A percentile compares a stretch with the other conserved stretches of the same genome.
phyloP scores from a whole-genome alignment of 2,888 invertebrate genomes.

The Watsonalla cultraria region DNA sequence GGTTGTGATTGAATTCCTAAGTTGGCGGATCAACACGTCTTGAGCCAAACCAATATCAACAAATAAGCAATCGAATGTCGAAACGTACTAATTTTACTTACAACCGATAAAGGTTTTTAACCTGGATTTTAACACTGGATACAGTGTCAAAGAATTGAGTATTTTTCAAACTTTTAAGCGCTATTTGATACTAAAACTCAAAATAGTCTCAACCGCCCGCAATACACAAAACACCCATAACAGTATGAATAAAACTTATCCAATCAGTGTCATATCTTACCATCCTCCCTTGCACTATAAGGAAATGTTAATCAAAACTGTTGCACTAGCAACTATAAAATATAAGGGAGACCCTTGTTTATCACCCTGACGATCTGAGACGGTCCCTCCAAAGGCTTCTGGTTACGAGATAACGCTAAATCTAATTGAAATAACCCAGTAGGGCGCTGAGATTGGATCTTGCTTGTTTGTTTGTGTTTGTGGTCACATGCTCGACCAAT shows the following conservation, averaged over 20 bases:
- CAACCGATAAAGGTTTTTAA: too few species aligned
- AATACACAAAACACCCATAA: not conserved
- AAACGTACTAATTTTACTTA: too few species aligned
- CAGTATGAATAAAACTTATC: not conserved
- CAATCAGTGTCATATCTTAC: not conserved
- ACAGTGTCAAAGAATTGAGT: too few species aligned
- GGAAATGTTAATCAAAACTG: not conserved
- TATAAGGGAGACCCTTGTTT: slow-evolving; percentile 12
- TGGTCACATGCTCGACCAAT: not conserved
- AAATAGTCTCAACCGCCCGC: not conserved
- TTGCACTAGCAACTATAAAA: slow-evolving; percentile 11
- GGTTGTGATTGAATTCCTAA: too few species aligned
- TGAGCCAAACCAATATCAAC: too few species aligned
- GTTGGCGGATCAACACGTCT: too few species aligned
- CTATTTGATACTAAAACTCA: too few species aligned
- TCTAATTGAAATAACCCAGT: slow-evolving; percentile 48
- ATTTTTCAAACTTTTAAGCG: too few species aligned
- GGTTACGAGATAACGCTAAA: slow-evolving; percentile 34
- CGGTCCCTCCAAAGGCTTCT: slow-evolving; percentile 23
- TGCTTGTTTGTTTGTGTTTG: slow-evolving; percentile 9
- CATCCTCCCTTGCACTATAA: not conserved
- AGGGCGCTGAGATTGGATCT: slow-evolving; percentile 19
- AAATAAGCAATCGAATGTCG: too few species aligned
- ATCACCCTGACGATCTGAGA: slow-evolving; percentile 47
- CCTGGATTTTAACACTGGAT: too few species aligned